Evolutionary conservation across 2,113 vertebrate genomes (phyloP), one percentile per base, ranked within the genome.

Genomic region (Argyrosomus japonicus): DNA sequence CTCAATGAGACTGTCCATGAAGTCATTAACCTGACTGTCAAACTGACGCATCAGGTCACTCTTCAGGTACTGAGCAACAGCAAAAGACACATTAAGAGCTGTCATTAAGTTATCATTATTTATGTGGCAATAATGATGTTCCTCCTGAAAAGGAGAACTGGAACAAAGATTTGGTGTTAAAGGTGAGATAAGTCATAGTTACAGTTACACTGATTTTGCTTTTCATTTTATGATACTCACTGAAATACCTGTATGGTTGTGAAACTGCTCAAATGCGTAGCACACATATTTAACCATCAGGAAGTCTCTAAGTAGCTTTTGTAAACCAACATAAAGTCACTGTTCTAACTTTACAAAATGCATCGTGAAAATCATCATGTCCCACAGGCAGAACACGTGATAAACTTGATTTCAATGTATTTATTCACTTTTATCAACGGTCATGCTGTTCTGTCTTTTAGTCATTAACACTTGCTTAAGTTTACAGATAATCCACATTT

Each of bases 1-100:
- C 65, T 98, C 97, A 13, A 98, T 96, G 45, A 99, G 95, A 84
- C 92, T 95, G 90, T 97, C 97, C 89, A 99, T 95, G 81, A 99
- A 96, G 77, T 98, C 96, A 72, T 93, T 96, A 87, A 99, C 96
- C 78, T 98, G 97, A 85, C 89, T 95, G 88, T 97, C 97, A 54
- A 99, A 95, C 86, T 97, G 97, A 84, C 95, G 96, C 95, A 99
- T 95, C 92, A 99, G 95, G 86, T 95, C 95, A 50, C 90, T 95
- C 91, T 98, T 99, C 91, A 99, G 80, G 83, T 94, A 91, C 98
- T 99, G 79, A 15, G 40, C 21, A 69, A 72, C 0, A 65, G 23
- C 14, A 75, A 64, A 25, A 11, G 6, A 77, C 1, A 18, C 2
- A 14, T 1, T 10, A 11, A 3, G 10, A 45, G 29, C 64, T 25